Conservation (phyloP, 2,113 vertebrate species). For the Nymphicus hollandicus region DNA sequence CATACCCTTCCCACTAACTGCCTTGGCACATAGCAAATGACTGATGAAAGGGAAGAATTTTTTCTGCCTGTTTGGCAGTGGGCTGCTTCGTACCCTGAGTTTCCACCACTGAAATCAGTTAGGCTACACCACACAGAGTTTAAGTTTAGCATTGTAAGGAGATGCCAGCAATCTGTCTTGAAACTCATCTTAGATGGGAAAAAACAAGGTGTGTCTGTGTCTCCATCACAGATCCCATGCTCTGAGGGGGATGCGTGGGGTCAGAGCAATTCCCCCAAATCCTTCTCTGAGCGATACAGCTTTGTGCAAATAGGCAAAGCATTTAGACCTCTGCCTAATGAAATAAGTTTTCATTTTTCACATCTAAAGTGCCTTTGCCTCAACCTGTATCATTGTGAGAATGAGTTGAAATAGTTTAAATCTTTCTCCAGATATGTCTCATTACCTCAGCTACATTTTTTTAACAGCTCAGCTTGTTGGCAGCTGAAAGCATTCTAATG, state of each 20-base stretch:
- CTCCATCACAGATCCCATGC: background rate
- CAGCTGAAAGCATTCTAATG: background rate
- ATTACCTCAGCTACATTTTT: background rate
- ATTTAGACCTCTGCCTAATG: background rate
- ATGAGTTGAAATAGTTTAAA: background rate
- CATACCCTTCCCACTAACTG: background rate
- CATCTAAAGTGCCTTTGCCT: background rate
- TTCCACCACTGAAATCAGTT: background rate
- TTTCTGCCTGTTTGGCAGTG: background rate
- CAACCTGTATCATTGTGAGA: background rate
- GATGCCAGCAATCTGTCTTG: background rate
- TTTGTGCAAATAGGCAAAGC: background rate
- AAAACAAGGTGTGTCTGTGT: background rate
- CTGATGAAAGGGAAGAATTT: background rate
- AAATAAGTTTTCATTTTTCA: background rate
- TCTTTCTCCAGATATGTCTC: background rate
- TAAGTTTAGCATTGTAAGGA: background rate
- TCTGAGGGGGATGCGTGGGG: fast-evolving
- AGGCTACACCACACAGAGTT: background rate
- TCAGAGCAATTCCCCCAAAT: background rate
- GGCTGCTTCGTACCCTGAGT: background rate
- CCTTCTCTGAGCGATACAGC: background rate
- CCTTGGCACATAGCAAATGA: background rate
- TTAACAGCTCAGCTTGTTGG: background rate
- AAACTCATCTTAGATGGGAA: background rate